These are phyloP conservation scores for Recurvirostra avosetta DNA, from an alignment of 2,113 vertebrate species.

Conservation along the genomic window DNA sequence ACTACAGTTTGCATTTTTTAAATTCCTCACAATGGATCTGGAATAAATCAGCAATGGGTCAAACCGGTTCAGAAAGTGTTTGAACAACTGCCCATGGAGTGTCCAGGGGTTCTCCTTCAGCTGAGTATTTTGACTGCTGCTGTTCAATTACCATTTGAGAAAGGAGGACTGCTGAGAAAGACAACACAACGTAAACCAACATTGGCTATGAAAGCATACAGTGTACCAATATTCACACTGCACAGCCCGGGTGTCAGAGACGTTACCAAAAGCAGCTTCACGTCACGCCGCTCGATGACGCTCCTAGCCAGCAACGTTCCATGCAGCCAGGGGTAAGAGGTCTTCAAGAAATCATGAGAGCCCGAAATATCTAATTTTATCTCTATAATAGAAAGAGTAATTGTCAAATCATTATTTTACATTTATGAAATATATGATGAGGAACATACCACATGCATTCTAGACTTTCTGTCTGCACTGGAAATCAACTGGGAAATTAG, in stretches of 20 bases:
- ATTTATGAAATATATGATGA: conserved; percentile 37
- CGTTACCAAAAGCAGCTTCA: background rate
- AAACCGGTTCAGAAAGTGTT: conserved; percentile 63
- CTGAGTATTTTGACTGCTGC: conserved; percentile 35
- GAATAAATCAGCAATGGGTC: conserved; percentile 65
- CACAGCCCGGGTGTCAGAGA: background rate
- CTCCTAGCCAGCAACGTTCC: background rate
- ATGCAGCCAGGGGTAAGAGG: background rate
- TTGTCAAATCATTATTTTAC: conserved; percentile 52
- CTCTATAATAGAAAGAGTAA: background rate
- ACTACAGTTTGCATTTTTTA: conserved; percentile 27
- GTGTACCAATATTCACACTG: background rate
- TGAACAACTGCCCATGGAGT: conserved; percentile 60
- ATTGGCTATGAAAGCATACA: conserved; percentile 14
- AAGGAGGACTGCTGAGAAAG: conserved; percentile 37
- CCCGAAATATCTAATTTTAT: background rate
- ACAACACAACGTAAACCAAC: conserved; percentile 47
- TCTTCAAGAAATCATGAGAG: background rate
- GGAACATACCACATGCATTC: conserved; percentile 44
- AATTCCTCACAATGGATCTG: conserved; percentile 34
- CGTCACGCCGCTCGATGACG: fast-evolving
- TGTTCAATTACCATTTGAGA: conserved; percentile 25
- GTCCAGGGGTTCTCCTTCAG: conserved; percentile 16
- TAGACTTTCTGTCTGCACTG: conserved; percentile 60
- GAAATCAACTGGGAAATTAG: conserved; percentile 61